These are phyloP conservation scores for Sigmodon hispidus DNA, from an alignment of 2,113 vertebrate species.

Conservation along the genomic window DNA sequence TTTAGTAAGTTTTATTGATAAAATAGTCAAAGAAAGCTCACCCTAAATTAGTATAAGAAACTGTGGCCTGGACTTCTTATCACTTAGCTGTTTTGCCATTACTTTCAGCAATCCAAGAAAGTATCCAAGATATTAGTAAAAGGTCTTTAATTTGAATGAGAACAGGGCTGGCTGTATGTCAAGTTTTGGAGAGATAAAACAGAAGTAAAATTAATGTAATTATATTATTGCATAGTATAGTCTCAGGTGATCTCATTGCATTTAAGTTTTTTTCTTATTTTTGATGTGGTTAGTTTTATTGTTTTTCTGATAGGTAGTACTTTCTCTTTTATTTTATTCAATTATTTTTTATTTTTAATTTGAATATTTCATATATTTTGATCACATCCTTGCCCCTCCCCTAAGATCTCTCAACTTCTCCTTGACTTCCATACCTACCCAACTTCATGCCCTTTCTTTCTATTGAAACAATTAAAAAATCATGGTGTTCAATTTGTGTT, in stretches of 20 bases:
- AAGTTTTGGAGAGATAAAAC: not conserved
- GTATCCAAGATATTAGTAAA: constrained; percentile 49
- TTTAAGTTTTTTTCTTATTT: no score
- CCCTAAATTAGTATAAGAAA: not conserved
- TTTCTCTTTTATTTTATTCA: not conserved
- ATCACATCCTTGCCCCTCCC: not conserved
- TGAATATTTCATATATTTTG: not conserved
- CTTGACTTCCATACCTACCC: not conserved
- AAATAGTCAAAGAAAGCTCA: not conserved
- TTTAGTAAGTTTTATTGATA: not conserved
- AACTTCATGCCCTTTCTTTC: not conserved
- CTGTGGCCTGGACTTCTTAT: not conserved
- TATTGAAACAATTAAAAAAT: not conserved
- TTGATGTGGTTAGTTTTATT: constrained; percentile 21
- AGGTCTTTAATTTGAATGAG: not conserved
- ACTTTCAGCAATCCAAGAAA: constrained; percentile 50
- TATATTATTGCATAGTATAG: not conserved
- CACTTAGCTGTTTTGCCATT: constrained; percentile 24
- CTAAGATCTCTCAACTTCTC: no score
- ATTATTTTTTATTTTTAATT: not conserved
- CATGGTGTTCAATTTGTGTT: not conserved
- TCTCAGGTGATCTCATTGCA: constrained; percentile 39
- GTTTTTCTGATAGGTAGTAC: not conserved
- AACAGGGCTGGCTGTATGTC: not conserved
- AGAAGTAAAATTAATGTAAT: not conserved